Conservation (phyloP, 2,888 invertebrate species). For the Caenorhabditis imperialis region DNA sequence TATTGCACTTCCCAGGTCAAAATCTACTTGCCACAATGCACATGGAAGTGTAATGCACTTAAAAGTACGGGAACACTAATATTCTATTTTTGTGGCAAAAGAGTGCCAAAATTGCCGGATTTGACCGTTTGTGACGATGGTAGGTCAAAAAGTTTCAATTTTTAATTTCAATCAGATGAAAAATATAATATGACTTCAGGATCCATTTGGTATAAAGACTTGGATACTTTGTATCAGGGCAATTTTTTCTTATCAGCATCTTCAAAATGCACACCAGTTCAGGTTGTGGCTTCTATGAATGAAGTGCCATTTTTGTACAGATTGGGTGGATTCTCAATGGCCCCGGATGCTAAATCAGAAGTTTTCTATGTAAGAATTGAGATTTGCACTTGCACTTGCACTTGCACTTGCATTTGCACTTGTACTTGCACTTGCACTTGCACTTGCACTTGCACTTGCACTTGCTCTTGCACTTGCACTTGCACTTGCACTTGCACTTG, state of each 20-base stretch:
- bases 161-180: too few relatives aligned
- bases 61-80: background rate
- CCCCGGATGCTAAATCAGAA: background rate
- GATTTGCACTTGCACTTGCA: too few relatives aligned
- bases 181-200: background rate
- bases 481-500: too few relatives aligned
- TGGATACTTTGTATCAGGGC: background rate
- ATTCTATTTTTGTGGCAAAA: constrained; percentile 4
- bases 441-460: too few relatives aligned
- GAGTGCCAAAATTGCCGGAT: constrained; percentile 4
- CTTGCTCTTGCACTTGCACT: too few relatives aligned
- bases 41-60: background rate
- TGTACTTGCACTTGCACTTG: too few relatives aligned
- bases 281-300: background rate
- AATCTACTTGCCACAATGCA: background rate
- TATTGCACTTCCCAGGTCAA: too few relatives aligned
- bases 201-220: constrained; percentile 1
- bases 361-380: constrained; percentile 2
- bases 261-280: background rate
- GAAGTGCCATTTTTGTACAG: background rate
- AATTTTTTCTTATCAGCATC: background rate
- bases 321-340: constrained; percentile 5
- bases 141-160: background rate
- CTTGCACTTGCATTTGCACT: too few relatives aligned
- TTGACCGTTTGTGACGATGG: constrained; percentile 4